These are phyloP conservation scores for Caranx melampygus DNA, from an alignment of 2,113 vertebrate genomes.

Conservation along the genomic window DNA sequence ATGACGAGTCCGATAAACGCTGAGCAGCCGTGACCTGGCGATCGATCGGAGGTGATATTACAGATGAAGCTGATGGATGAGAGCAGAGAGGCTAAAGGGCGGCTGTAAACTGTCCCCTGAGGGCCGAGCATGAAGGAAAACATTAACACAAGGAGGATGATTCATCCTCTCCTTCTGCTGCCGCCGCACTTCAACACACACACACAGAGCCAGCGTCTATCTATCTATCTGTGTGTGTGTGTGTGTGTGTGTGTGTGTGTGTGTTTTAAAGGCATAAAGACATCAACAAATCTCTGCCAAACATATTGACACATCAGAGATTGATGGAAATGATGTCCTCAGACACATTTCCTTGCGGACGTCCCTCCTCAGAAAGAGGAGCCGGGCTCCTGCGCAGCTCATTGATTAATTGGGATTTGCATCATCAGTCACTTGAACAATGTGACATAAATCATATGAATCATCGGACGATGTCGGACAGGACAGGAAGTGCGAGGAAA, in stretches of 20 bases:
- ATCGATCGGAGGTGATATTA: constrained; percentile 76
- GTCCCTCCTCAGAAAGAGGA: constrained; percentile 27
- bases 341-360: constrained; percentile 51
- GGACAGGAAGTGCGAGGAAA: constrained; percentile 25
- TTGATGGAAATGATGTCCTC: constrained; percentile 70
- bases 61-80: constrained; percentile 73
- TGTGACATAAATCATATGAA: constrained; percentile 60
- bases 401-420: constrained; percentile 71
- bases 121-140: constrained; percentile 71
- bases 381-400: constrained; percentile 40
- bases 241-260: constrained; percentile 7
- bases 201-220: background rate
- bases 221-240: background rate
- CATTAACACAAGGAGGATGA: constrained; percentile 65
- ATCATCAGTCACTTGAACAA: constrained; percentile 64
- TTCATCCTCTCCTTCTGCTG: constrained; percentile 59
- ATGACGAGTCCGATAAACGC: constrained; percentile 29
- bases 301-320: constrained; percentile 69
- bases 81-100: constrained; percentile 72
- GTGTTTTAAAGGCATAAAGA: constrained; percentile 54
- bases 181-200: constrained; percentile 27
- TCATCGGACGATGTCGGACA: constrained; percentile 45
- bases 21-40: constrained; percentile 61
- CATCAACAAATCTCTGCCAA: constrained; percentile 57
- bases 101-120: constrained; percentile 60